Percentiles rank a stretch among this genome's conserved stretches.
Evolutionary conservation across 2,797 vertebrate species (phyloP).

Genomic region (Chiroxiphia lanceolata): DNA sequence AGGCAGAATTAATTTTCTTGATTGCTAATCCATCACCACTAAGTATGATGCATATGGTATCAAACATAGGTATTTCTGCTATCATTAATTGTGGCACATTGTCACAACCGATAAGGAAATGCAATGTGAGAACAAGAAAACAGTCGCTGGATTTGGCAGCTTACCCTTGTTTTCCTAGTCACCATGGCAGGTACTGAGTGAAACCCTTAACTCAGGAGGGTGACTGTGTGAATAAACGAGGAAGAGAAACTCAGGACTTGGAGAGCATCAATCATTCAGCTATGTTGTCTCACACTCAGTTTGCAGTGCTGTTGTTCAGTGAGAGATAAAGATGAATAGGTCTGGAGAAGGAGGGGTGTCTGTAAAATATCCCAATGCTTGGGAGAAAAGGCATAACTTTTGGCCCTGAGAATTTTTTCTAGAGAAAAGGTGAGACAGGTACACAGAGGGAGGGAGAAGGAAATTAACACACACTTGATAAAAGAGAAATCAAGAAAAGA

Average conservation of each 20-base stretch:
- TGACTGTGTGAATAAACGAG: not conserved
- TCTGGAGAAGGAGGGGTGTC: not conserved
- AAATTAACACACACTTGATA: slow-evolving; percentile 62
- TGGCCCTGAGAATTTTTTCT: slow-evolving; percentile 29
- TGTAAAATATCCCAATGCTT: slow-evolving; percentile 39
- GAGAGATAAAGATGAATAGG: slow-evolving; percentile 70
- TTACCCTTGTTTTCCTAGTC: slow-evolving; percentile 62
- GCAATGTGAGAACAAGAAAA: slow-evolving; percentile 69
- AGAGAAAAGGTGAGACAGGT: slow-evolving; percentile 10
- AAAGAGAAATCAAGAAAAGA: slow-evolving; percentile 66
- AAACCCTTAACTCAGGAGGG: slow-evolving; percentile 39
- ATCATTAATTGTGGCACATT: slow-evolving; percentile 80
- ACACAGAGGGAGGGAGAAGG: not conserved
- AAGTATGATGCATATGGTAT: slow-evolving; percentile 79
- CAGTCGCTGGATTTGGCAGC: slow-evolving; percentile 63
- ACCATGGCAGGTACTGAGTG: slow-evolving; percentile 45
- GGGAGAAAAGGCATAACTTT: slow-evolving; percentile 38
- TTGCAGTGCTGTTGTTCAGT: slow-evolving; percentile 64
- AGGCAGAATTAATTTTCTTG: slow-evolving; percentile 79
- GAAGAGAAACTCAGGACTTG: slow-evolving; percentile 7
- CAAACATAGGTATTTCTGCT: slow-evolving; percentile 76
- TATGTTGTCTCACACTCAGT: slow-evolving; percentile 52
- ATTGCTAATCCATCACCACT: slow-evolving; percentile 80
- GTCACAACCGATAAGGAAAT: slow-evolving; percentile 78
- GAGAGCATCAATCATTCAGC: slow-evolving; percentile 67